These are phyloP conservation scores for Eupeodes latifasciatus DNA, from an alignment of 2,888 invertebrate genomes.

Conservation along the genomic window DNA sequence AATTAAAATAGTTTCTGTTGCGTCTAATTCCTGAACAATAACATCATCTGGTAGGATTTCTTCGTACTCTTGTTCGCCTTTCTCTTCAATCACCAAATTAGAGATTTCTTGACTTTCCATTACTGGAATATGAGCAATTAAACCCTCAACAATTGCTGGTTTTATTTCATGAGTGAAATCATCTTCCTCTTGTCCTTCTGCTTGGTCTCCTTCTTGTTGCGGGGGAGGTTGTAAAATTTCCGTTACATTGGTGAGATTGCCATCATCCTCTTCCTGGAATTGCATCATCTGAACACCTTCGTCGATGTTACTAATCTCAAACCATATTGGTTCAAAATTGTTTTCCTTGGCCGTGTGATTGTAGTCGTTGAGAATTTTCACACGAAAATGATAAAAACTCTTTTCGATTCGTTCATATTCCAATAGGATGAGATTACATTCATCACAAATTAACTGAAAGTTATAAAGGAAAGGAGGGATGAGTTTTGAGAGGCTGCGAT, in stretches of 20 bases:
- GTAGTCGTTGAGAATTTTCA: slow-evolving; percentile 85
- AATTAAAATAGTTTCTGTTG: slow-evolving; percentile 25
- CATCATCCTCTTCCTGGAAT: not conserved
- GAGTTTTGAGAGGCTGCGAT: not conserved
- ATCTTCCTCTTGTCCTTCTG: not conserved
- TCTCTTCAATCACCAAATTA: slow-evolving; percentile 46
- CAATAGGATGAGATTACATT: slow-evolving; percentile 87
- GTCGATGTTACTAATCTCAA: slow-evolving; percentile 55
- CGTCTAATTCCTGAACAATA: slow-evolving; percentile 18
- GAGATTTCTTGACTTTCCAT: slow-evolving; percentile 34
- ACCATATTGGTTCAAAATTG: slow-evolving; percentile 75
- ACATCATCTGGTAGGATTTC: not conserved
- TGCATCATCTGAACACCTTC: slow-evolving; percentile 6
- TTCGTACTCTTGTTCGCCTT: slow-evolving; percentile 30
- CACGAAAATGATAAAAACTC: slow-evolving; percentile 85
- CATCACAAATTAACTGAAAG: slow-evolving; percentile 86
- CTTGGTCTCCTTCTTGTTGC: not conserved
- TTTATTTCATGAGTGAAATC: slow-evolving; percentile 23
- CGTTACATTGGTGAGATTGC: not conserved
- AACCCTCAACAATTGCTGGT: not conserved
- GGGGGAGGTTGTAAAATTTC: too few species aligned
- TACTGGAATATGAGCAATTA: slow-evolving; percentile 45
- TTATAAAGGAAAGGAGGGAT: not conserved
- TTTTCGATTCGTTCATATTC: slow-evolving; percentile 87
- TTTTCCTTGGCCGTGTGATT: slow-evolving; percentile 83